These are phyloP conservation scores for Cyphomyrmex costatus DNA, from an alignment of 1,140 invertebrate species.

Conservation along the genomic window DNA sequence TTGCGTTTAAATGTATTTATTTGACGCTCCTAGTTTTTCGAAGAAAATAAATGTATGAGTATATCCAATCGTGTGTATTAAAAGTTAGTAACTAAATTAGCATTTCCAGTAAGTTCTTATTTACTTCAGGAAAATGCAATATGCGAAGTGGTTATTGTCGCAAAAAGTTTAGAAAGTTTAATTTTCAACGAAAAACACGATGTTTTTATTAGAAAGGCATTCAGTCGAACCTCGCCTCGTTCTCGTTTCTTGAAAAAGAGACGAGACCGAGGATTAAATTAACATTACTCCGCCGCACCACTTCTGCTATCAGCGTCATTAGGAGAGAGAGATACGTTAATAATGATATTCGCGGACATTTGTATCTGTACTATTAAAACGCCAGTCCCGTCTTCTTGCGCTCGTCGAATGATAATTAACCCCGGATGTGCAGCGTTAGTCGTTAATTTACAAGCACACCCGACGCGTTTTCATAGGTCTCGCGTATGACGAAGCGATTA, in stretches of 20 bases:
- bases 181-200: background rate
- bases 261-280: conserved; percentile 39
- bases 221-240: background rate
- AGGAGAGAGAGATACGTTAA: conserved; percentile 34
- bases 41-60: too few relatives aligned
- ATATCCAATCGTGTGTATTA: too few relatives aligned
- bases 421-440: conserved; percentile 44
- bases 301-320: conserved; percentile 24
- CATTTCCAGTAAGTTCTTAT: background rate
- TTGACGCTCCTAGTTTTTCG: too few relatives aligned
- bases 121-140: background rate
- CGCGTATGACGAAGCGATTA: conserved; percentile 45
- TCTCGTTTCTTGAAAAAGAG: background rate
- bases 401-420: conserved; percentile 70
- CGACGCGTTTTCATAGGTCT: conserved; percentile 37
- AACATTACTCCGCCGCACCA: conserved; percentile 1
- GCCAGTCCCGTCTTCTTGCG: conserved; percentile 59
- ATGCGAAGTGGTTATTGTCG: background rate
- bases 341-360: conserved; percentile 68
- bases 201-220: background rate
- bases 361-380: conserved; percentile 67
- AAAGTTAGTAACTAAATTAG: background rate
- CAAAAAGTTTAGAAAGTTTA: background rate
- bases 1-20: too few relatives aligned
- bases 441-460: conserved; percentile 64